These are phyloP conservation scores for Villa cingulata DNA, from an alignment of 2,888 invertebrate genomes.

Conservation along the genomic window DNA sequence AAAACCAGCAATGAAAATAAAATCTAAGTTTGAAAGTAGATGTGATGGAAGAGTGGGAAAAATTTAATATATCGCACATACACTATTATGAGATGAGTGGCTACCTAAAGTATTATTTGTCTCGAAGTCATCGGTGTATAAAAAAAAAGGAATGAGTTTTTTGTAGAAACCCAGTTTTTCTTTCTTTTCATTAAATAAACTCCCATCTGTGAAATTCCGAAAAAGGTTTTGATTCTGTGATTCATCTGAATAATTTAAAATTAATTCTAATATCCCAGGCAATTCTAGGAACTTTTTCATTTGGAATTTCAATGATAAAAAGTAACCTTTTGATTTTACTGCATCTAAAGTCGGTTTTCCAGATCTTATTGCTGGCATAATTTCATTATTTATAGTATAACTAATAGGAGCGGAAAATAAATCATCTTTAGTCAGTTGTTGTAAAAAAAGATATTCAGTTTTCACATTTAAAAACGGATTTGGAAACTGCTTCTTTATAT, in stretches of 20 bases:
- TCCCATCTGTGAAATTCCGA: neutral
- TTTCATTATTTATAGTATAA: neutral
- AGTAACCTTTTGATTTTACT: neutral
- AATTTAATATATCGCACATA: slow-evolving; percentile 1
- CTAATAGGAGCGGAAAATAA: neutral
- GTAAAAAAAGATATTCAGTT: neutral
- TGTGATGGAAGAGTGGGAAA: neutral
- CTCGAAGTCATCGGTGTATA: neutral
- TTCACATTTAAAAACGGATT: neutral
- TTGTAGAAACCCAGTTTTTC: too few relatives aligned
- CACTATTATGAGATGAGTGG: neutral
- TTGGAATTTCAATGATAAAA: neutral
- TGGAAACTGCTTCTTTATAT: too few relatives aligned
- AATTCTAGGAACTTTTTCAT: neutral
- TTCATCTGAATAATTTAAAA: neutral
- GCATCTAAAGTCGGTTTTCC: neutral
- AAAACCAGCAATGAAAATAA: slow-evolving; percentile 1
- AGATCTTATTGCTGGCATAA: neutral
- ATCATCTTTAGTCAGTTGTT: neutral
- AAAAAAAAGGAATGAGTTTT: too few relatives aligned
- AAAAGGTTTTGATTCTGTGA: neutral
- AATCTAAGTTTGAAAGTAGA: neutral
- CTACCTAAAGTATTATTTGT: slow-evolving; percentile 1
- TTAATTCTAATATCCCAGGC: neutral
- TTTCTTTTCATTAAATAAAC: too few relatives aligned